Evolutionary conservation across 2,113 vertebrate species (phyloP), one percentile per base, ranked within the genome.

Genomic region (Tychaedon coryphoeus): DNA sequence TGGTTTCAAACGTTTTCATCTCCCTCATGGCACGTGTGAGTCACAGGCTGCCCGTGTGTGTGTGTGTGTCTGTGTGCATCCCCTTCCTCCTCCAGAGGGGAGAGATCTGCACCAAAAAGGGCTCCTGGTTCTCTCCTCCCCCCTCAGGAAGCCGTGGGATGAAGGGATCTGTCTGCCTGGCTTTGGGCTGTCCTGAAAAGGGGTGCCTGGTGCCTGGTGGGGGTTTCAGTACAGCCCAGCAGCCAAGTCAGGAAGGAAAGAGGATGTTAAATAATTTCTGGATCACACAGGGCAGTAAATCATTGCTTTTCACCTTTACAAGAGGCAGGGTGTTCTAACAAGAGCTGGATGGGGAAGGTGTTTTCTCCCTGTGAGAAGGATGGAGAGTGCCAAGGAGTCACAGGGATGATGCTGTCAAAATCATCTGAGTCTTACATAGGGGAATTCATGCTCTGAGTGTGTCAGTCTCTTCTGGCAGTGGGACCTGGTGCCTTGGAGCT

Each of bases 181-280:
- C 76, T 62, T 25, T 70, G 12, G 67, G 29, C 31, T 31, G 43
- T 14, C 0, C 69, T 48, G 6, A 10, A 4, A 33, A n/a, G 28
- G 28, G 29, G 6, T 4, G 3, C 1, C 24, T 14, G 61, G 0
- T 26, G 58, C 6, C 6, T 51, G 14, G 0, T 12, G 47, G 19
- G 40, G 4, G 42, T 74, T 51, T 71, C 72, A 10, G 2, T 12
- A 2, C 29, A 29, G n/a, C 2, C 75, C 86, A 54, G 84, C 62
- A 43, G 67, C 36, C 1, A 0, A 15, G 1, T 2, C 1, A 2
- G 36, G 75, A 70, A 83, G 47, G 31, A 40, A 31, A 28, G 75
- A 61, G 58, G 82, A 15, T 2, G 0, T 47, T 42, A 6, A 47
- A 29, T 75, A 6, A 17, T 60, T 56, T n/a, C 42, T 54, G 2